Conservation (phyloP, 1,140 invertebrate genomes). For the Scaptomyza graminum region DNA sequence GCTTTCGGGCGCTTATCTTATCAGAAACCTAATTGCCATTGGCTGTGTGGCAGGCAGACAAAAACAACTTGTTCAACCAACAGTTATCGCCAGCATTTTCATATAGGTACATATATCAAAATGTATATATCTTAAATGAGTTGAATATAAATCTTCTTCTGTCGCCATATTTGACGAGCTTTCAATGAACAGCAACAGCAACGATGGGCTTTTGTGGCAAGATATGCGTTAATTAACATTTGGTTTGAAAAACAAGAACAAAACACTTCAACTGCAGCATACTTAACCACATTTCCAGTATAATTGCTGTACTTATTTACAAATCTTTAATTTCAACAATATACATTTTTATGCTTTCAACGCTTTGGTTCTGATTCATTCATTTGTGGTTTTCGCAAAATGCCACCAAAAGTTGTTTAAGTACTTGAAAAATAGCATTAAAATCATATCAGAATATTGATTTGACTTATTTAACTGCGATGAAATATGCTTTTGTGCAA, state of each 20-base stretch:
- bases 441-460: slow-evolving; percentile 24
- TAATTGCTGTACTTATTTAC: no score
- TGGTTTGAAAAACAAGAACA: slow-evolving; percentile 4
- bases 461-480: slow-evolving; percentile 61
- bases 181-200: slow-evolving; percentile 61
- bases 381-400: no score
- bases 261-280: no score
- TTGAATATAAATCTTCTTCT: slow-evolving; percentile 10
- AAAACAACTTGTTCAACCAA: slow-evolving; percentile 36
- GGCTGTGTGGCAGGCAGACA: slow-evolving; percentile 38
- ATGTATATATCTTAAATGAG: slow-evolving; percentile 57
- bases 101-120: no score
- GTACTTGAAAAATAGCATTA: slow-evolving; percentile 34
- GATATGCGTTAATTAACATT: slow-evolving; percentile 47
- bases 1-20: slow-evolving; percentile 74
- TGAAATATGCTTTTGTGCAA: slow-evolving; percentile 45
- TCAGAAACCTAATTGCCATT: slow-evolving; percentile 76
- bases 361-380: no score
- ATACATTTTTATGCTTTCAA: no score
- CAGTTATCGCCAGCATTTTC: slow-evolving; percentile 46
- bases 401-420: background rate
- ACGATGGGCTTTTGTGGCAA: slow-evolving; percentile 19
- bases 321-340: no score
- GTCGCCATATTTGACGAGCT: slow-evolving; percentile 45
- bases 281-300: no score